phyloP scores from a whole-genome alignment of 2,797 vertebrate species.

The Melanotaenia nigrans region DNA sequence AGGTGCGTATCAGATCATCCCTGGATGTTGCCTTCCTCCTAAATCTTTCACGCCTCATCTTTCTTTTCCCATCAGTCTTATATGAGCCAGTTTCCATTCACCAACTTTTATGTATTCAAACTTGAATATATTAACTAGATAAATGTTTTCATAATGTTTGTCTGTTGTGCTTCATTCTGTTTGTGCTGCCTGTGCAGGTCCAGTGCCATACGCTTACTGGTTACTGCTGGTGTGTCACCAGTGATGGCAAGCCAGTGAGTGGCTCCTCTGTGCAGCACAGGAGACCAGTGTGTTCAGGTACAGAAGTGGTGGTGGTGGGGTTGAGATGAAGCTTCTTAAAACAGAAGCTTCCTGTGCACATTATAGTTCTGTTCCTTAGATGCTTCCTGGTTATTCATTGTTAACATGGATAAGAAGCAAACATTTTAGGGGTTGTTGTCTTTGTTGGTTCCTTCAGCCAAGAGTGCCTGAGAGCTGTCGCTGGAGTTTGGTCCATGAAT shows the following conservation, averaged over 20 bases:
- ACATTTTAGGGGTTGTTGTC: constrained; percentile 1
- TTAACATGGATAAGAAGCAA: not conserved
- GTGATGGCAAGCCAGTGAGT: constrained; percentile 96
- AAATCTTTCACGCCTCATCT: constrained; percentile 1
- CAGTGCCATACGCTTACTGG: constrained; percentile 98
- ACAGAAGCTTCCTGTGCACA: not conserved
- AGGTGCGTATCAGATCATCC: constrained; percentile 77
- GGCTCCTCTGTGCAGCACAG: constrained; percentile 98
- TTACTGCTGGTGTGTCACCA: constrained; percentile 98
- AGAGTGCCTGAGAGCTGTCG: not conserved
- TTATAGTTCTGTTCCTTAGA: not conserved
- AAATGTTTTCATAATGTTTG: not conserved
- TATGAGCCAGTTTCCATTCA: constrained; percentile 7
- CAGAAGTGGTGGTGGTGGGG: constrained; percentile 57
- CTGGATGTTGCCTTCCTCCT: not conserved
- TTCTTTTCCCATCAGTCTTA: not conserved
- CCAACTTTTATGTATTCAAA: not conserved
- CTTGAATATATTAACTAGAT: not conserved
- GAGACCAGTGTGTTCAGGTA: constrained; percentile 99
- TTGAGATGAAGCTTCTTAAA: not conserved
- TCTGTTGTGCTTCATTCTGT: constrained; percentile 11
- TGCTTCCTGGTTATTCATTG: constrained; percentile 8
- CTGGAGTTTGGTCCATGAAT: constrained; percentile 10
- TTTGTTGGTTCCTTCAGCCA: constrained; percentile 14
- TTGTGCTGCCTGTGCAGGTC: constrained; percentile 82